Conservation (phyloP, 2,888 invertebrate genomes). For the Cheilosia soror region DNA sequence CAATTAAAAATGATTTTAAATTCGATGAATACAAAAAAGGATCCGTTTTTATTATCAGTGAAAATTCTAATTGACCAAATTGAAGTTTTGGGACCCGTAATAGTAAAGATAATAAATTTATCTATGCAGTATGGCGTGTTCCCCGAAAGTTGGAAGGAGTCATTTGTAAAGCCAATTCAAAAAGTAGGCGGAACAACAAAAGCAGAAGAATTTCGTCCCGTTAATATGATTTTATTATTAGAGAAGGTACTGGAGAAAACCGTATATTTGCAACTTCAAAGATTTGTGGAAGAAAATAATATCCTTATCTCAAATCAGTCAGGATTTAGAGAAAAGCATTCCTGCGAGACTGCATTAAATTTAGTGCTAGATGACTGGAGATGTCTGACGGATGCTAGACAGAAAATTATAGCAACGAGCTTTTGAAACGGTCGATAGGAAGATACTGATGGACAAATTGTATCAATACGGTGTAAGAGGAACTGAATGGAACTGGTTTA, state of each 20-base stretch:
- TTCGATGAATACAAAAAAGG: constrained; percentile 1
- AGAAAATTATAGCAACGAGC: background rate
- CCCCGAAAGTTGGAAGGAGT: background rate
- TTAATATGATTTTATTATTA: too few relatives aligned
- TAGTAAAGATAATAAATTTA: constrained; percentile 1
- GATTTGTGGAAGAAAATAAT: background rate
- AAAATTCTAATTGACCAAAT: background rate
- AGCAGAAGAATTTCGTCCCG: too few relatives aligned
- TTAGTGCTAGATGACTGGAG: too few relatives aligned
- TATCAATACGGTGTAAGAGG: background rate
- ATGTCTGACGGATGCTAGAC: background rate
- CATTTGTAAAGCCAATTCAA: background rate
- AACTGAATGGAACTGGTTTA: constrained; percentile 3
- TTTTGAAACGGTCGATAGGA: background rate
- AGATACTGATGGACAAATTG: constrained; percentile 1
- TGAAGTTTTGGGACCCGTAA: background rate
- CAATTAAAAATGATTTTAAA: constrained; percentile 2
- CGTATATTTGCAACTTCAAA: background rate
- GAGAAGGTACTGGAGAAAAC: too few relatives aligned
- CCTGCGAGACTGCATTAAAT: background rate
- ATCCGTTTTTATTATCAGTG: background rate
- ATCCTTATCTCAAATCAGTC: background rate
- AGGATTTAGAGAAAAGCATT: constrained; percentile 8
- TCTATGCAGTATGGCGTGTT: background rate
- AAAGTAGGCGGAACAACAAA: background rate